Conservation (phyloP, 2,888 invertebrate genomes). For the Calliphora vomitoria region DNA sequence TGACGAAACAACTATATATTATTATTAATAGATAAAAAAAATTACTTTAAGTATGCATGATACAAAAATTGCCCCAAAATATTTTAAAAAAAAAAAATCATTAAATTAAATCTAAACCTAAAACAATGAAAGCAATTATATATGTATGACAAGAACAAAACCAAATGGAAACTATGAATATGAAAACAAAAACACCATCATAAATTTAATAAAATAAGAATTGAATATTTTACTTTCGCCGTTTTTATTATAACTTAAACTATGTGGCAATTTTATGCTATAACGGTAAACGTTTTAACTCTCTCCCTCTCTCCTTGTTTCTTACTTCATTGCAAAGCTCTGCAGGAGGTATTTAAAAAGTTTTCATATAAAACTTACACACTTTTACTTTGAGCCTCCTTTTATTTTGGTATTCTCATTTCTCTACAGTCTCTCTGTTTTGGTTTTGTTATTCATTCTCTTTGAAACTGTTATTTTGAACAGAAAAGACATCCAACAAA, state of each 20-base stretch:
- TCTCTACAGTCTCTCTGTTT: background rate
- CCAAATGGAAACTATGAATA: conserved; percentile 44
- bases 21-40: conserved; percentile 37
- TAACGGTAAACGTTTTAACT: background rate
- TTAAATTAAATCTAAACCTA: conserved; percentile 33
- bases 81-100: conserved; percentile 7
- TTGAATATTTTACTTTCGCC: conserved; percentile 5
- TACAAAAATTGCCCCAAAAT: background rate
- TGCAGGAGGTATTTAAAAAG: background rate
- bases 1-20: conserved; percentile 51
- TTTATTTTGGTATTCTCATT: background rate
- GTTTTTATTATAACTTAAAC: conserved; percentile 22
- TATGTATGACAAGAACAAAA: conserved; percentile 22
- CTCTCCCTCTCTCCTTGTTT: background rate
- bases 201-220: conserved; percentile 24
- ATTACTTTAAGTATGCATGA: conserved; percentile 62
- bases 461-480: conserved; percentile 30
- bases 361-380: conserved; percentile 4
- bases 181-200: conserved; percentile 54
- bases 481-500: conserved; percentile 19
- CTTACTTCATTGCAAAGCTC: background rate
- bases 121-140: conserved; percentile 41
- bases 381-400: background rate
- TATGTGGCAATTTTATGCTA: background rate
- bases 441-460: background rate